Conservation (phyloP, 2,888 invertebrate species). For the Phyllotreta cruciferae region DNA sequence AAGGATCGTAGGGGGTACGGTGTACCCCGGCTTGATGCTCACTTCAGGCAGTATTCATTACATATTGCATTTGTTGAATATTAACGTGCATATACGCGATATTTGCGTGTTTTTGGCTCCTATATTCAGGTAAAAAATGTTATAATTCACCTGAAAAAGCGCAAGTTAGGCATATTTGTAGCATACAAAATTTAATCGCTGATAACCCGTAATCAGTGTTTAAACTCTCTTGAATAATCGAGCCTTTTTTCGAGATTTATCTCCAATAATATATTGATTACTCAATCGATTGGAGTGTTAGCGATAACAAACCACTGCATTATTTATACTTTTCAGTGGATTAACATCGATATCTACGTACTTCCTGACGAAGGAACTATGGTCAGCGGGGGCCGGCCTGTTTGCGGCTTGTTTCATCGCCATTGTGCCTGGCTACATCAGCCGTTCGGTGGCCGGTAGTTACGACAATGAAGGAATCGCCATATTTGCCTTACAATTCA, state of each 20-base stretch:
- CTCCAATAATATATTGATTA: too few relatives aligned
- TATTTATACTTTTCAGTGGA: constrained; percentile 73
- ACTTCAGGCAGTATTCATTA: constrained; percentile 98
- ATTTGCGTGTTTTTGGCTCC: constrained; percentile 99
- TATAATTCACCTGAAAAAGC: not conserved
- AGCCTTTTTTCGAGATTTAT: too few relatives aligned
- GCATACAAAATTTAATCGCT: too few relatives aligned
- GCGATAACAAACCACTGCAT: not conserved
- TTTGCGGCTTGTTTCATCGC: constrained; percentile 99
- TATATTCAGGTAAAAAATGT: constrained; percentile 19
- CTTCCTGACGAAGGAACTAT: constrained; percentile 94
- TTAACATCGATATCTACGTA: constrained; percentile 98
- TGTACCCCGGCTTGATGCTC: constrained; percentile 98
- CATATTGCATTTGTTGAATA: constrained; percentile 87
- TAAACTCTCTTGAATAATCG: too few relatives aligned
- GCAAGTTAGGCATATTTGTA: too few relatives aligned
- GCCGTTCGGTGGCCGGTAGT: constrained; percentile 98
- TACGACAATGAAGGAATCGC: constrained; percentile 99
- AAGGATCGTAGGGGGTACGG: constrained; percentile 98
- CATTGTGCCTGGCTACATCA: constrained; percentile 98
- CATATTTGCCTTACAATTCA: constrained; percentile 98
- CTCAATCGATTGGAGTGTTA: not conserved
- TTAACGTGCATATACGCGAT: constrained; percentile 97
- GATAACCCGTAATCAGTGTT: too few relatives aligned
- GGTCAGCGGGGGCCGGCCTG: constrained; percentile 95